Conservation (phyloP, 2,113 vertebrate genomes). For the Struthio camelus region DNA sequence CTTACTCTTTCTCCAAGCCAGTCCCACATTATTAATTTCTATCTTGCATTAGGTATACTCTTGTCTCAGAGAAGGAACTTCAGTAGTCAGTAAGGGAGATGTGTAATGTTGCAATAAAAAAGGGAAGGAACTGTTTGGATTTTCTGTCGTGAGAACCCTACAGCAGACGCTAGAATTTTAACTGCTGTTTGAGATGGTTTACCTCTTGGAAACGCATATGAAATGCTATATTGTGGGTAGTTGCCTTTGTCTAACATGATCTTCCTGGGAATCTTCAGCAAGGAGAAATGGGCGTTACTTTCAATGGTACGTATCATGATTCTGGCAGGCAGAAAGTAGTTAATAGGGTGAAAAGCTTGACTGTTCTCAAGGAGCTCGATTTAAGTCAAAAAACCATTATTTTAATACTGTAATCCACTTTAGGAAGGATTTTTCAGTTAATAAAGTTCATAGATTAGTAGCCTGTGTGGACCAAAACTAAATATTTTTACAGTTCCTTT, state of each 20-base stretch:
- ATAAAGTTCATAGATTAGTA: not conserved
- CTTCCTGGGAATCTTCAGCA: not conserved
- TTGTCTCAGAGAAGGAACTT: not conserved
- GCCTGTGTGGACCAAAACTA: not conserved
- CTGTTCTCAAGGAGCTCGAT: not conserved
- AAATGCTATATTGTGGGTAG: not conserved
- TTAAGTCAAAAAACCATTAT: not conserved
- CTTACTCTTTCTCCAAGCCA: not conserved
- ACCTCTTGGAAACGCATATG: not conserved
- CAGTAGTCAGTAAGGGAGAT: not conserved
- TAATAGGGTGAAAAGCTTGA: not conserved
- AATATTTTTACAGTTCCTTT: not conserved
- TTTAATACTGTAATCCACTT: not conserved
- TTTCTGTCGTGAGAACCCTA: not conserved
- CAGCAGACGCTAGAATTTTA: not conserved
- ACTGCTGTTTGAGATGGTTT: not conserved
- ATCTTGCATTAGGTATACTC: not conserved
- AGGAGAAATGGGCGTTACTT: not conserved
- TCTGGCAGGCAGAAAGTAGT: not conserved
- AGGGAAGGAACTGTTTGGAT: not conserved
- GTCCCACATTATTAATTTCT: not conserved
- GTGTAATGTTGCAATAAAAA: not conserved
- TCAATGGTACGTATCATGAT: not conserved
- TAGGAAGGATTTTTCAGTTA: not conserved
- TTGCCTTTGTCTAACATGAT: not conserved